A percentile compares a stretch with the other conserved stretches of the same genome.
These are phyloP conservation scores for Chrysopa pallens DNA, from an alignment of 1,140 invertebrate species.

Conservation along the genomic window DNA sequence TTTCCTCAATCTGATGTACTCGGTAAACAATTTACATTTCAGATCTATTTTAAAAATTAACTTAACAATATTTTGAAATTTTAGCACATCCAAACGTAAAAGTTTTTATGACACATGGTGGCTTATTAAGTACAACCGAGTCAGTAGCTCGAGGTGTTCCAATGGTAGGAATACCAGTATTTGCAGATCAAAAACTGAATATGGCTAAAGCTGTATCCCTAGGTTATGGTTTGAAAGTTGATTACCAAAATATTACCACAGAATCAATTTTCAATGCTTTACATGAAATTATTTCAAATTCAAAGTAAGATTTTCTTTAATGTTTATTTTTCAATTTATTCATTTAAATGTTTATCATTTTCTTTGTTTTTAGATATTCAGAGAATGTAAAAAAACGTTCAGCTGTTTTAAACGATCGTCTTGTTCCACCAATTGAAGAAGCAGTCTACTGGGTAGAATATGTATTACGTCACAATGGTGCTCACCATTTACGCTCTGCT, in stretches of 20 bases:
- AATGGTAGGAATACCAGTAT: conserved; percentile 28
- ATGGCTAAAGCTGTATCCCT: conserved; percentile 4
- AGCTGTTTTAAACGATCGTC: conserved; percentile 36
- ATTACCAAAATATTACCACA: conserved; percentile 16
- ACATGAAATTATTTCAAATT: conserved; percentile 15
- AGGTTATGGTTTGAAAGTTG: conserved; percentile 18
- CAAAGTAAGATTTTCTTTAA: too few relatives aligned
- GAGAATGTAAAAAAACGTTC: conserved; percentile 26
- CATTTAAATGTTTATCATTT: too few relatives aligned
- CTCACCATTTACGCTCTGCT: conserved; percentile 23
- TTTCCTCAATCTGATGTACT: conserved; percentile 39
- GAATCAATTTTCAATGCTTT: conserved; percentile 13
- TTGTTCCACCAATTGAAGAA: conserved; percentile 32
- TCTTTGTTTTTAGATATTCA: conserved; percentile 20
- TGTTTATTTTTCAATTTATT: too few relatives aligned
- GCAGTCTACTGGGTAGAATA: conserved; percentile 50
- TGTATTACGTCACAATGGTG: conserved; percentile 34
- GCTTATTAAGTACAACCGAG: conserved; percentile 30
- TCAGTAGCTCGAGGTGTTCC: conserved; percentile 29
- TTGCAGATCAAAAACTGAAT: conserved; percentile 19
- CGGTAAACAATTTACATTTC: conserved; percentile 17
- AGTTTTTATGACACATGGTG: conserved; percentile 35
- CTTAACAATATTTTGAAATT: neutral
- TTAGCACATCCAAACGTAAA: conserved; percentile 22
- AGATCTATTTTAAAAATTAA: conserved; percentile 4